phyloP scores from a whole-genome alignment of 2,113 vertebrate species.

The Cacatua alba region DNA sequence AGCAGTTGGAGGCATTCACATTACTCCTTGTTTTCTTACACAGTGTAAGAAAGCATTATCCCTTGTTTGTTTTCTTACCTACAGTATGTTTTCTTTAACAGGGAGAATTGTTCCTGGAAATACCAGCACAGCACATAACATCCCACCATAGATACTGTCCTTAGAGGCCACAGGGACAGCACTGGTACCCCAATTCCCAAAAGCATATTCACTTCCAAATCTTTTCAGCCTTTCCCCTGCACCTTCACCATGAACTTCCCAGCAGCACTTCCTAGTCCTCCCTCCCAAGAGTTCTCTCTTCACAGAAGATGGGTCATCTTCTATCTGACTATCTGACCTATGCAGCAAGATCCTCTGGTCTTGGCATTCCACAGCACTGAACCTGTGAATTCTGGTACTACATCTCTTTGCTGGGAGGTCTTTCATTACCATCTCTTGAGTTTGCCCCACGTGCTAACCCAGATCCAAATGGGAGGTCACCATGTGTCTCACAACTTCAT shows the following conservation, averaged over 20 bases:
- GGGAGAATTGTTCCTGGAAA: not conserved
- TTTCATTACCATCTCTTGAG: not conserved
- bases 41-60: not conserved
- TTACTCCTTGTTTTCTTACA: not conserved
- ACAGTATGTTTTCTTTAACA: not conserved
- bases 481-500: not conserved
- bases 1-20: not conserved
- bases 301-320: not conserved
- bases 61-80: not conserved
- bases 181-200: not conserved
- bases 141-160: not conserved
- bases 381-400: not conserved
- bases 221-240: not conserved
- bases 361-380: not conserved
- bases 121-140: not conserved
- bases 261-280: not conserved
- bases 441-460: not conserved
- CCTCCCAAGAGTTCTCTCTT: not conserved
- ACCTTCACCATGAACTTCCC: not conserved
- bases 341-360: not conserved
- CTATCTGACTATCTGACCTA: not conserved
- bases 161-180: not conserved
- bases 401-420: not conserved
- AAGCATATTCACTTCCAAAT: not conserved
- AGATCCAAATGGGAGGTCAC: not conserved